Conservation (phyloP, 2,888 invertebrate species). For the Coenonympha arcania region DNA sequence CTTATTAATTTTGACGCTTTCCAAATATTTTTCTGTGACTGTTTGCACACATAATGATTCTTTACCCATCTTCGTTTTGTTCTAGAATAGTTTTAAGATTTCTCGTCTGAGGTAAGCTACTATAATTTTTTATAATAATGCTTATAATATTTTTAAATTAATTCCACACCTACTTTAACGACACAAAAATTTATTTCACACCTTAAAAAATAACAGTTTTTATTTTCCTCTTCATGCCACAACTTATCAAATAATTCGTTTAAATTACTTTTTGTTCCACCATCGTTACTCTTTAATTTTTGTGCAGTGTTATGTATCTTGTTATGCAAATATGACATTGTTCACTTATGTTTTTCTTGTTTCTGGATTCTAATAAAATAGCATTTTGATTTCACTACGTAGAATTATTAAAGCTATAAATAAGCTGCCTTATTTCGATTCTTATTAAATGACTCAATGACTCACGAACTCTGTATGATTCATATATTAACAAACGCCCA, state of each 20-base stretch:
- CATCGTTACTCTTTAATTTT: too few species aligned
- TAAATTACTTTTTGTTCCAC: too few species aligned
- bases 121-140: too few species aligned
- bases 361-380: too few species aligned
- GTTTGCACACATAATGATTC: neutral
- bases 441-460: neutral
- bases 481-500: neutral
- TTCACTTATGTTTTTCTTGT: too few species aligned
- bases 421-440: neutral
- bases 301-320: too few species aligned
- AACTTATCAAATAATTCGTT: slow-evolving; percentile 10
- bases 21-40: slow-evolving; percentile 25
- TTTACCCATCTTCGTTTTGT: slow-evolving; percentile 16
- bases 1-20: slow-evolving; percentile 23
- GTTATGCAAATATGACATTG: too few species aligned
- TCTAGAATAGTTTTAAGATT: neutral
- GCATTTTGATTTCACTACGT: too few species aligned
- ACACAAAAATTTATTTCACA: neutral
- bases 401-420: too few species aligned
- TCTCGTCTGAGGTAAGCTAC: neutral
- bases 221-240: slow-evolving; percentile 14
- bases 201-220: too few species aligned
- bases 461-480: neutral
- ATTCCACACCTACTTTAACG: slow-evolving; percentile 4
- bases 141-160: neutral